phyloP scores from a whole-genome alignment of 2,888 invertebrate genomes.

The Amphipyra tragopoginis region DNA sequence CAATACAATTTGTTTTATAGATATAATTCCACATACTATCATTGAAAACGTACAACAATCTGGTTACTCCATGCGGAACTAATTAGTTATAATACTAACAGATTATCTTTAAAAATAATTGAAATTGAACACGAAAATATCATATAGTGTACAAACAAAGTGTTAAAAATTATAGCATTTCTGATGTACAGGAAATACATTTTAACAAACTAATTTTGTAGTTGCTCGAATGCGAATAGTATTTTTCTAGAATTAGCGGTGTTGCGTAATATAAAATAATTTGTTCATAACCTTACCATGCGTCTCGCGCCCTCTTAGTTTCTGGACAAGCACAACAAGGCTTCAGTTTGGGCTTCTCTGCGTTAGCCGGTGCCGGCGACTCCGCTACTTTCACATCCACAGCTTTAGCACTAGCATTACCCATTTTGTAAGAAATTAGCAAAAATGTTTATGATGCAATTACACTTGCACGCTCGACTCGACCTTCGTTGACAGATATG shows the following conservation, averaged over 20 bases:
- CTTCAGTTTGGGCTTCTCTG: conserved; percentile 94
- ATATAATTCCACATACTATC: too few species aligned
- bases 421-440: conserved; percentile 68
- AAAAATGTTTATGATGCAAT: conserved; percentile 32
- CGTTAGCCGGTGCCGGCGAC: conserved; percentile 72
- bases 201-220: too few species aligned
- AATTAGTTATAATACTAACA: too few species aligned
- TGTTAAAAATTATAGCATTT: too few species aligned
- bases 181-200: too few species aligned
- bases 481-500: conserved; percentile 36
- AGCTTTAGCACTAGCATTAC: conserved; percentile 84
- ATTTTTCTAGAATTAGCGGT: conserved; percentile 28
- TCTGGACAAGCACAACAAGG: conserved; percentile 99
- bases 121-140: too few species aligned
- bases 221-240: background rate
- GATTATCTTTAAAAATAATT: too few species aligned
- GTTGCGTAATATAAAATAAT: conserved; percentile 89
- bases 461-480: conserved; percentile 14
- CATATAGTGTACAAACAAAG: too few species aligned
- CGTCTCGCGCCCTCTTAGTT: conserved; percentile 96
- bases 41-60: too few species aligned
- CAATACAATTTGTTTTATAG: too few species aligned
- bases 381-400: conserved; percentile 77
- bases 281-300: conserved; percentile 92
- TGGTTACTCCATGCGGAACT: too few species aligned